Conservation (phyloP, 2,113 vertebrate genomes). For the Excalfactoria chinensis region DNA sequence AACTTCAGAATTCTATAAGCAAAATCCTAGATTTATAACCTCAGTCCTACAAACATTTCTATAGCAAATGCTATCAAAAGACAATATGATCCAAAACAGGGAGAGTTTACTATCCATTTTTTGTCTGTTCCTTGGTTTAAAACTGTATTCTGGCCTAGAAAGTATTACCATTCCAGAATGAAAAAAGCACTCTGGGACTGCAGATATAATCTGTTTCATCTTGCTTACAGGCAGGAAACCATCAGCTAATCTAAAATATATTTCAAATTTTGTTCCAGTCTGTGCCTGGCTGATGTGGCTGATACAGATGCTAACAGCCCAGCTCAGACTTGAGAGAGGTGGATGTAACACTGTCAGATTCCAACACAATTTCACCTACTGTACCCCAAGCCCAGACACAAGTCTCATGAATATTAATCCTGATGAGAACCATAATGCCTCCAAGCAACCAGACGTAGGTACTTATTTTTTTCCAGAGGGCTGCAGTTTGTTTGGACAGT, state of each 20-base stretch:
- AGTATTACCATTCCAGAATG: not conserved
- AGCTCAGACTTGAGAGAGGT: not conserved
- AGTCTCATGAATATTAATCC: not conserved
- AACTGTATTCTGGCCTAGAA: not conserved
- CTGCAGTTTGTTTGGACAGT: not conserved
- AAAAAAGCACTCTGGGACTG: not conserved
- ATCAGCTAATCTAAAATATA: not conserved
- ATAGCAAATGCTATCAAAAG: not conserved
- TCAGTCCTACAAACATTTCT: not conserved
- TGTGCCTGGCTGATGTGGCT: not conserved
- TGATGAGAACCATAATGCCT: not conserved
- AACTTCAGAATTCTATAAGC: conserved; percentile 27
- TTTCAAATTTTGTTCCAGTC: not conserved
- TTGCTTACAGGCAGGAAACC: not conserved
- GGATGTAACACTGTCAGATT: not conserved
- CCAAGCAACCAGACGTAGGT: not conserved
- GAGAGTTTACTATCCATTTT: not conserved
- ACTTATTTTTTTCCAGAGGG: not conserved
- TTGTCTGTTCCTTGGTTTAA: not conserved
- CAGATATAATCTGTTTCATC: not conserved
- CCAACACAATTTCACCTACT: not conserved
- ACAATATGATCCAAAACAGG: not conserved
- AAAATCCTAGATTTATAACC: not conserved
- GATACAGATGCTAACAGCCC: not conserved
- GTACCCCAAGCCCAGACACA: not conserved